Evolutionary conservation across 2,113 vertebrate species (phyloP).

Genomic region (Gadus chalcogrammus): DNA sequence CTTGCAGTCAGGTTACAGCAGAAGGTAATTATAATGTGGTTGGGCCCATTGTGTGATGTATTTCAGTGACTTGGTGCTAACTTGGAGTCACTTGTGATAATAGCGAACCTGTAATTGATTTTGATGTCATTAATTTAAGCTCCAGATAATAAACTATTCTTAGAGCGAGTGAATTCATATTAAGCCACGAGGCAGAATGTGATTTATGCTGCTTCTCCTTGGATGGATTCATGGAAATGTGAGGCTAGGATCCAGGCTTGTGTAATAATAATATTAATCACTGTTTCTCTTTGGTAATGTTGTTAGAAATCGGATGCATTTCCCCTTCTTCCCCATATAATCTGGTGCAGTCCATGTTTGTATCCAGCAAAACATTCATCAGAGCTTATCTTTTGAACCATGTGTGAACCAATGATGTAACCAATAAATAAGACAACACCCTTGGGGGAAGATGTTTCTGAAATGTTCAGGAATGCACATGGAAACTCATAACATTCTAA

Average conservation of each 20-base stretch:
- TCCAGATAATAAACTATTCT: constrained; percentile 6
- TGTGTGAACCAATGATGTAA: no score
- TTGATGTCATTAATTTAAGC: constrained; percentile 9
- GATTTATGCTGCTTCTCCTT: neutral
- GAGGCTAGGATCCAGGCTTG: neutral
- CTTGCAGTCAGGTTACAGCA: neutral
- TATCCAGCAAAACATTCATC: no score
- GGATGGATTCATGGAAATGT: neutral
- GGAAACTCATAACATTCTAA: no score
- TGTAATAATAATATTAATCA: neutral
- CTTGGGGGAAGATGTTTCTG: no score
- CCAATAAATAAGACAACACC: no score
- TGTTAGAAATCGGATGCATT: no score
- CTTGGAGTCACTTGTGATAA: neutral
- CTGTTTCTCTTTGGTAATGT: no score
- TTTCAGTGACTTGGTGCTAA: constrained; percentile 18
- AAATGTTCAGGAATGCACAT: no score
- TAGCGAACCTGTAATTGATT: neutral
- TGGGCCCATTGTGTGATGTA: neutral
- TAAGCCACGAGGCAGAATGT: neutral
- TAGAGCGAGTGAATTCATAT: neutral
- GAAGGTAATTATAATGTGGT: neutral
- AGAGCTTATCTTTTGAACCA: no score
- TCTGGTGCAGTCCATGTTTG: no score
- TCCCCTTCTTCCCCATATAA: no score